These are phyloP conservation scores for Camelus bactrianus DNA, from an alignment of 2,113 vertebrate genomes.

Conservation along the genomic window DNA sequence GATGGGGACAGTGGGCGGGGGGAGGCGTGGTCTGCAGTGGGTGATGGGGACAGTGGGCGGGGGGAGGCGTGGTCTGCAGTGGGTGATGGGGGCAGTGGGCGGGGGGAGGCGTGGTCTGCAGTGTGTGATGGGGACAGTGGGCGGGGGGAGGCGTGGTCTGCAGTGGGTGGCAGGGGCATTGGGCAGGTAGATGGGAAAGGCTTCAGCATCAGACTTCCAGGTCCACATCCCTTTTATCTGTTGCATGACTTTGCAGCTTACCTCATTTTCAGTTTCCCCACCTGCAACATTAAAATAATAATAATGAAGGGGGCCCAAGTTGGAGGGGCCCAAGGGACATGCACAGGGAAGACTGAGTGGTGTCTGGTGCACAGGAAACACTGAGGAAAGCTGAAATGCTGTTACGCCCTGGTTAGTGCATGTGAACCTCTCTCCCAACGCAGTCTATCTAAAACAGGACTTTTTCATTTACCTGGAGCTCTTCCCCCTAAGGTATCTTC, in stretches of 20 bases:
- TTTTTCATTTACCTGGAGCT: neutral
- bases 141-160: too few relatives aligned
- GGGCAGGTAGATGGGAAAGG: too few relatives aligned
- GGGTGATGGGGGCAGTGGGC: too few relatives aligned
- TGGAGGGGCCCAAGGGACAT: neutral
- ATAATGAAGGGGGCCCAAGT: too few relatives aligned
- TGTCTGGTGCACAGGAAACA: accelerated
- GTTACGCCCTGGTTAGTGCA: accelerated
- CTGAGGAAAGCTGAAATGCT: neutral
- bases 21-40: too few relatives aligned
- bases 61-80: too few relatives aligned
- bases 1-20: too few relatives aligned
- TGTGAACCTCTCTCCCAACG: neutral
- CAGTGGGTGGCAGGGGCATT: neutral
- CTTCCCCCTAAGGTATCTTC: neutral
- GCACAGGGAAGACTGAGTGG: accelerated
- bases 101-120: too few relatives aligned
- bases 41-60: too few relatives aligned
- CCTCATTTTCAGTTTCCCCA: neutral
- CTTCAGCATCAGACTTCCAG: too few relatives aligned
- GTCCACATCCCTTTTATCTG: neutral
- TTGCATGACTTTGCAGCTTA: neutral
- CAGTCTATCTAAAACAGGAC: neutral
- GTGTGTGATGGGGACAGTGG: too few relatives aligned
- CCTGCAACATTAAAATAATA: neutral